Evolutionary conservation across 2,888 invertebrate genomes (phyloP).

Genomic region (Phlogophora meticulosa): DNA sequence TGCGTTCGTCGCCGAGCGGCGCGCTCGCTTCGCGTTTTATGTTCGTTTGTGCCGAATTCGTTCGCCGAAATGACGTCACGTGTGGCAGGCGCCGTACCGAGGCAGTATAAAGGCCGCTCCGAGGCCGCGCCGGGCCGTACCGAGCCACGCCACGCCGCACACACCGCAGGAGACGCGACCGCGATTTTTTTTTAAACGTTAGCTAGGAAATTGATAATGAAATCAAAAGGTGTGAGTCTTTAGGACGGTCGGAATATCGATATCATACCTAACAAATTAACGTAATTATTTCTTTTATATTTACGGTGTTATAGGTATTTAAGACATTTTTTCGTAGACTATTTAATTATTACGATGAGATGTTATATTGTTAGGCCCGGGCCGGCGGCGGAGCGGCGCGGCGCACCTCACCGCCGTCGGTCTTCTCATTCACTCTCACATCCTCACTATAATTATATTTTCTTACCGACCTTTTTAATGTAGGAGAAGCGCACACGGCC

Average conservation of each 20-base stretch:
- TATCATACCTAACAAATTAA: conserved; percentile 91
- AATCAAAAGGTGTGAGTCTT: conserved; percentile 90
- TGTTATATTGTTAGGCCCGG: conserved; percentile 89
- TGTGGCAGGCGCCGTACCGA: conserved; percentile 65
- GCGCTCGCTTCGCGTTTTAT: conserved; percentile 88
- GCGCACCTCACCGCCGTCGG: conserved; percentile 81
- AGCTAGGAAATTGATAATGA: conserved; percentile 91
- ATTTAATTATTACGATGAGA: conserved; percentile 91
- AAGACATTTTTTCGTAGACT: conserved; percentile 91
- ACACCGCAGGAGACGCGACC: conserved; percentile 86
- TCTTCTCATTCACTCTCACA: conserved; percentile 88
- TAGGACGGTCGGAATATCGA: conserved; percentile 90
- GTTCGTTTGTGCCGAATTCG: conserved; percentile 86
- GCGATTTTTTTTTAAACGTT: conserved; percentile 90
- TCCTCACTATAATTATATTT: conserved; percentile 91
- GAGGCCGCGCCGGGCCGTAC: conserved; percentile 59
- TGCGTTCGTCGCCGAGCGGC: conserved; percentile 83
- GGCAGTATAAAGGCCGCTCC: conserved; percentile 49
- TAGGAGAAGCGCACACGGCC: conserved; percentile 90
- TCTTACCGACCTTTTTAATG: conserved; percentile 90
- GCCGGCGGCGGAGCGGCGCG: conserved; percentile 81
- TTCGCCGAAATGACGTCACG: conserved; percentile 82
- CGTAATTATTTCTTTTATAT: conserved; percentile 91
- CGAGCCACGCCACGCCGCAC: conserved; percentile 72
- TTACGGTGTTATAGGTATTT: conserved; percentile 91